Percentiles rank a stretch among this genome's conserved stretches.
Evolutionary conservation across 2,797 vertebrate species (phyloP).

Genomic region (Manis pentadactyla): DNA sequence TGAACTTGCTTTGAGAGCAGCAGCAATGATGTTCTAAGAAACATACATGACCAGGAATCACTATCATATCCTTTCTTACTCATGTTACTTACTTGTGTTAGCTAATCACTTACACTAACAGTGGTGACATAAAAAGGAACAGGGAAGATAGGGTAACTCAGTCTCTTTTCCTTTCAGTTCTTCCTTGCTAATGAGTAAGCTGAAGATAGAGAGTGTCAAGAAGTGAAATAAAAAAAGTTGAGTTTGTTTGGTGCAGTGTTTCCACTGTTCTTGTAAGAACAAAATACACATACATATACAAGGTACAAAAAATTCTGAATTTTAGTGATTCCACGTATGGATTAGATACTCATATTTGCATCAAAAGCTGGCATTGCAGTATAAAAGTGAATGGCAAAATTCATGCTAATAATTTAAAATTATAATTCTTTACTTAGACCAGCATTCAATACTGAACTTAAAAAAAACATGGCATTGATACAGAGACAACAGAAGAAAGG

Average conservation of each 20-base stretch:
- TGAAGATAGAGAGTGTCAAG: not conserved
- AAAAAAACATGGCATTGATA: not conserved
- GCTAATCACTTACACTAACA: not conserved
- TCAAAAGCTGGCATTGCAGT: not conserved
- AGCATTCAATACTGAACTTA: not conserved
- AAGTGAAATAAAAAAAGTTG: constrained; percentile 19
- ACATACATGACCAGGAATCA: not conserved
- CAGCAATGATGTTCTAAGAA: not conserved
- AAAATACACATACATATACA: not conserved
- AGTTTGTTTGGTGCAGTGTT: not conserved
- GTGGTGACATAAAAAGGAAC: not conserved
- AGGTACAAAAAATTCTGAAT: not conserved
- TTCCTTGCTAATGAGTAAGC: not conserved
- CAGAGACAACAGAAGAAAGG: not conserved
- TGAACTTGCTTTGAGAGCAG: not conserved
- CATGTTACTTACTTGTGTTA: not conserved
- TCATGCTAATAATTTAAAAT: not conserved
- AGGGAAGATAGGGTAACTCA: not conserved
- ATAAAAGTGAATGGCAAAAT: constrained; percentile 4
- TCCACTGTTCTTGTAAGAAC: not conserved
- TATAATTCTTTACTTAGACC: not conserved
- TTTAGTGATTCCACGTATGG: not conserved
- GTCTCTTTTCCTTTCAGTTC: not conserved
- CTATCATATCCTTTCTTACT: not conserved
- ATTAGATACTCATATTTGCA: not conserved